A percentile compares a stretch with the other conserved stretches of the same genome.
Conservation (phyloP, 2,797 vertebrate genomes). For the Capromys pilorides region DNA sequence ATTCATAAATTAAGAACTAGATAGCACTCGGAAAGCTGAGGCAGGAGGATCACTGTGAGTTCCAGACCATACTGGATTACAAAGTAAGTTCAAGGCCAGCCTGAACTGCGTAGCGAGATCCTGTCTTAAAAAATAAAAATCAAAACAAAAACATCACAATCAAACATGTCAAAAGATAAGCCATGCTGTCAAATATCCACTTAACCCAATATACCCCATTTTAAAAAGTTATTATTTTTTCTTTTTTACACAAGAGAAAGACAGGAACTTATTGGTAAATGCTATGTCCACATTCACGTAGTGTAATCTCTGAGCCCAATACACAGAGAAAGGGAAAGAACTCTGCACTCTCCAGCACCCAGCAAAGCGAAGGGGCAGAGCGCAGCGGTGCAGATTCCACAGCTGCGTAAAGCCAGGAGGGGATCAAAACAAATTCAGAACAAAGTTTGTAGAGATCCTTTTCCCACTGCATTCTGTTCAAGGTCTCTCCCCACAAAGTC, state of each 20-base stretch:
- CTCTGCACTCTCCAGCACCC: too few relatives aligned
- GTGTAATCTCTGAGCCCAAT: not conserved
- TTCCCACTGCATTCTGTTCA: not conserved
- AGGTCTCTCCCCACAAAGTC: not conserved
- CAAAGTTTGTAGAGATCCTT: not conserved
- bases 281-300: not conserved
- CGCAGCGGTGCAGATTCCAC: not conserved
- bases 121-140: too few relatives aligned
- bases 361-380: not conserved
- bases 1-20: too few relatives aligned
- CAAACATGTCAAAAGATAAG: not conserved
- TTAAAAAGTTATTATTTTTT: not conserved
- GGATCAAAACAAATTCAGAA: not conserved
- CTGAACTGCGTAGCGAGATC: too few relatives aligned
- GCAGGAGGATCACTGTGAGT: too few relatives aligned
- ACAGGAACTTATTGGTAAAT: not conserved
- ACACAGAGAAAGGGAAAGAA: not conserved
- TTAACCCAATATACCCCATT: not conserved
- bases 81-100: too few relatives aligned
- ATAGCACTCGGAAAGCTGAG: too few relatives aligned
- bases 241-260: not conserved
- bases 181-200: not conserved
- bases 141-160: too few relatives aligned
- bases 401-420: not conserved
- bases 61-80: too few relatives aligned